Evolutionary conservation across 2,888 invertebrate species (phyloP).

Genomic region (Chelonus formosanus): DNA sequence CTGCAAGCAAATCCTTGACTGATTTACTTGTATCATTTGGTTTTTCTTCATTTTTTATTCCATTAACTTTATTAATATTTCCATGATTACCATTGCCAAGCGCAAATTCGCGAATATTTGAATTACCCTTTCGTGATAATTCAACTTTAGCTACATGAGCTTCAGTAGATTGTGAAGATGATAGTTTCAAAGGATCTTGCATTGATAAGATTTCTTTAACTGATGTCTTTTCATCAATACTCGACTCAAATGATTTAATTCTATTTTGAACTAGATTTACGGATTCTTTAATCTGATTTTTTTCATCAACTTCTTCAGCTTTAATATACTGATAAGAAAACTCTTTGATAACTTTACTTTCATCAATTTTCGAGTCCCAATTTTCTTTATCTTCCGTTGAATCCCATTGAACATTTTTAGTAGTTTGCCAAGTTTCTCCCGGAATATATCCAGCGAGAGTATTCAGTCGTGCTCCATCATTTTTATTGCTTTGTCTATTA

Average conservation of each 20-base stretch:
- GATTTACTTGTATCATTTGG: conserved; percentile 57
- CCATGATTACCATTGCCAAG: conserved; percentile 43
- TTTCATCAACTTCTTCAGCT: conserved; percentile 46
- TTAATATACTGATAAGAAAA: conserved; percentile 64
- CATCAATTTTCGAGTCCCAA: conserved; percentile 58
- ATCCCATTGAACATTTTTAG: conserved; percentile 57
- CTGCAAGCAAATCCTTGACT: conserved; percentile 64
- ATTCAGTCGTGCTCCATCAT: conserved; percentile 33
- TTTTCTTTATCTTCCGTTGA: conserved; percentile 52
- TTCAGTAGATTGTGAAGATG: conserved; percentile 60
- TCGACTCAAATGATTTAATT: conserved; percentile 58
- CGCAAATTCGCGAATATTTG: conserved; percentile 51
- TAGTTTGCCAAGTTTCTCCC: conserved; percentile 49
- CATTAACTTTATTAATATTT: conserved; percentile 23
- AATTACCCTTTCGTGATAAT: conserved; percentile 42
- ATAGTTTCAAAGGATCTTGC: conserved; percentile 64
- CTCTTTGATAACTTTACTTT: conserved; percentile 62
- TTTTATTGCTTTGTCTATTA: conserved; percentile 37
- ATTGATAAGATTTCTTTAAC: conserved; percentile 55
- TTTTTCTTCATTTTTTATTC: conserved; percentile 39
- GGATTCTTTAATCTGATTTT: conserved; percentile 45
- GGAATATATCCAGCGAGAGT: conserved; percentile 45
- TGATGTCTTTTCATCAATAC: conserved; percentile 45
- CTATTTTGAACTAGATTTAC: conserved; percentile 55
- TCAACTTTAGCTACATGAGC: conserved; percentile 62